A percentile compares a stretch with the other conserved stretches of the same genome.
Conservation (phyloP, 2,888 invertebrate genomes). For the Agapostemon virescens region DNA sequence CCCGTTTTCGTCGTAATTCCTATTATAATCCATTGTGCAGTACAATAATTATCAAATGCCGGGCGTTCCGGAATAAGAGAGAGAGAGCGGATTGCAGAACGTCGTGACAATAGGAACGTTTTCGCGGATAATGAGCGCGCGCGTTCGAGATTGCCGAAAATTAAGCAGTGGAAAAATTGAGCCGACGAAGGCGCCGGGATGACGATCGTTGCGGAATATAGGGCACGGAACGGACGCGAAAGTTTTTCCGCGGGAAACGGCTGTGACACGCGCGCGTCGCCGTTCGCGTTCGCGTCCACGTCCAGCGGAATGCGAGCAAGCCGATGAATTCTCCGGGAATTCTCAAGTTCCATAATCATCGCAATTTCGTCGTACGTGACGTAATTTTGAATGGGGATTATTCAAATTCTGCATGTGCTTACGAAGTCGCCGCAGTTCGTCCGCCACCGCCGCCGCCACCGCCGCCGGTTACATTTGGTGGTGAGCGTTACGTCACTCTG, state of each 20-base stretch:
- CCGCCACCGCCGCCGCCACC: conserved; percentile 23
- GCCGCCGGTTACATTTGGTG: conserved; percentile 59
- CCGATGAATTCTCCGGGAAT: conserved; percentile 68
- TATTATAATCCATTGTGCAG: neutral
- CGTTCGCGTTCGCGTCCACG: conserved; percentile 9
- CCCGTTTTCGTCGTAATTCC: neutral
- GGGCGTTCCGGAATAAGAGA: conserved; percentile 18
- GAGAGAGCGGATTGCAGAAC: neutral
- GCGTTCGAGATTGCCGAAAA: neutral
- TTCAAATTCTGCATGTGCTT: conserved; percentile 70
- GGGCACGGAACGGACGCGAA: conserved; percentile 14
- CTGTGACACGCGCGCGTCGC: neutral
- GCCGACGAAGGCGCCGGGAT: neutral
- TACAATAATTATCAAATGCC: neutral
- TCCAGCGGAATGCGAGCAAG: conserved; percentile 67
- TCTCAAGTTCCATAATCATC: conserved; percentile 76
- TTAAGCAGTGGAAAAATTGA: neutral
- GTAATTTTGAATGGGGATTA: conserved; percentile 76
- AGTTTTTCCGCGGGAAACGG: conserved; percentile 21
- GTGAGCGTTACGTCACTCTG: conserved; percentile 64
- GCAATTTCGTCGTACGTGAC: conserved; percentile 75
- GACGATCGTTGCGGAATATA: neutral
- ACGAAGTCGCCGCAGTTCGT: conserved; percentile 61
- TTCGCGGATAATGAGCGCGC: conserved; percentile 12
- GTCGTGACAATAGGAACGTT: neutral